Evolutionary conservation across 2,113 vertebrate species (phyloP).

Genomic region (Regulus satrapa): DNA sequence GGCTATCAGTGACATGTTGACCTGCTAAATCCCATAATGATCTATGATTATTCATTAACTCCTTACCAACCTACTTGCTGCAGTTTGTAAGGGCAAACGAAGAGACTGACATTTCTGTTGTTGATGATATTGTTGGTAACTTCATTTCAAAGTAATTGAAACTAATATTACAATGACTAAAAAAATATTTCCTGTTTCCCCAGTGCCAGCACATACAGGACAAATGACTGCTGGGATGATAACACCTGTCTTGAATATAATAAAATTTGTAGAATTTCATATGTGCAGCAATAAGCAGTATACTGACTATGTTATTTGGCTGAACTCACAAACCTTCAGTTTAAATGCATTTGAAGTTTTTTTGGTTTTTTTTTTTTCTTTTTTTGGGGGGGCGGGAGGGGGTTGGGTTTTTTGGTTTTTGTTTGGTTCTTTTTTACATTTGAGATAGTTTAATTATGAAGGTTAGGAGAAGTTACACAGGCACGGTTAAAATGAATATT

Average conservation of each 20-base stretch:
- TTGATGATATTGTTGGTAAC: not conserved
- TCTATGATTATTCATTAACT: not conserved
- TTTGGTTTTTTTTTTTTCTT: not conserved
- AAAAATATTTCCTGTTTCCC: not conserved
- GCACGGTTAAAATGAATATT: not conserved
- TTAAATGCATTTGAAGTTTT: not conserved
- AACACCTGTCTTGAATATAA: not conserved
- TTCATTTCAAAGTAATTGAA: not conserved
- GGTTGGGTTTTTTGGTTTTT: too few species aligned
- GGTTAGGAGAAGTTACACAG: not conserved
- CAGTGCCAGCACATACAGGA: not conserved
- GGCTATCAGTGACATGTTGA: not conserved
- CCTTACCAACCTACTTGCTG: not conserved
- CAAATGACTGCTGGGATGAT: not conserved
- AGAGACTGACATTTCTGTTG: not conserved
- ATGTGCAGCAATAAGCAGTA: not conserved
- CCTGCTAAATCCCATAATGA: not conserved
- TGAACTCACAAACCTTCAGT: not conserved
- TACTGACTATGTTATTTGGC: not conserved
- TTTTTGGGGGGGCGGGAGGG: too few species aligned
- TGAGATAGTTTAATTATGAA: not conserved
- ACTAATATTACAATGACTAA: not conserved
- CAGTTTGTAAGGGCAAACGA: not conserved
- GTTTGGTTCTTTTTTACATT: not conserved
- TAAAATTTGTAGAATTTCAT: not conserved